Base-by-base conservation (phyloP, 2,888 invertebrate genomes). In the Cerceris rybyensis region DNA sequence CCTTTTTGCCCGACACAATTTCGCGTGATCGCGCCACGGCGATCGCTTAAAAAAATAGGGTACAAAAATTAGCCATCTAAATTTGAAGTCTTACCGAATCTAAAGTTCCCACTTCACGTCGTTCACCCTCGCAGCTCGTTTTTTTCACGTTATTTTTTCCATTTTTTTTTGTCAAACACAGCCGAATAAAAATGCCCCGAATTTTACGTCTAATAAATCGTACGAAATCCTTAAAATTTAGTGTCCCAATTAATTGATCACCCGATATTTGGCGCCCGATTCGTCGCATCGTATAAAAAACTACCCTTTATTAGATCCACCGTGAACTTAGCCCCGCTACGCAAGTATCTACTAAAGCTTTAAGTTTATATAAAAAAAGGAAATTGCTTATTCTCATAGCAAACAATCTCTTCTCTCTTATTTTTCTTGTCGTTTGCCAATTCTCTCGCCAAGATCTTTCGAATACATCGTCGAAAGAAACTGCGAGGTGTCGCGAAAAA, bases 141-240 rank as follows among this genome's bases (percentile, higher is more conserved):
- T 63, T 74, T 70, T 83, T 70, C 72, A 68, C 73, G 60, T 11
- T 59, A 55, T 71, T 42, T 55, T 70, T 65, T 17, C 55, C 87
- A 80, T 65, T 70, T 71, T 7, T 68, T 67, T 69, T 43, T 46
- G 54, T 58, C 55, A 81, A 90, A 91, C 92, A 92, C 92, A 92
- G 92, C 92, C 92, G 91, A 92, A 92, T 92, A 78, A 91, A 92
- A 91, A 92, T 92, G 92, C 91, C 90, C 87, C 89, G 78, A 87
- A 88, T 75, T 68, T 74, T 74, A 74, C 70, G 13, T 73, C 78
- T 81, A 78, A 70, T 68, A 82, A 85, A 86, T 80, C 78, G 73
- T 84, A 78, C 46, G 65, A 79, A 77, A 75, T 72, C 60, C 81
- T 85, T 80, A 84, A 7, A 59, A 85, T 85, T 88, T 85, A 83